Base-by-base conservation (phyloP, 2,113 vertebrate species). In the Siniperca knerii region DNA sequence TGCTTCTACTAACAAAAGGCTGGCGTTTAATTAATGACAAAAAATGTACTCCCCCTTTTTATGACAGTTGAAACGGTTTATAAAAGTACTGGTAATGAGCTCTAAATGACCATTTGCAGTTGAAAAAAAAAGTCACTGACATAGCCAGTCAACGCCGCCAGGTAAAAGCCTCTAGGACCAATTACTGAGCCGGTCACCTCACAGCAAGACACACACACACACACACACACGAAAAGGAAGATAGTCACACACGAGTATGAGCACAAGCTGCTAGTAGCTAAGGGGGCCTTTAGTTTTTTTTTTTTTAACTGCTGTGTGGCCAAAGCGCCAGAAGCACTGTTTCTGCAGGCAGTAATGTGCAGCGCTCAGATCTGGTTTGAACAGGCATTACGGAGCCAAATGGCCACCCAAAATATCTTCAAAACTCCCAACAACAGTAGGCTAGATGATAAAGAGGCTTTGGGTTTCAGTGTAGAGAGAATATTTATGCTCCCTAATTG, bases 131-230 rank as follows among this genome's bases (percentile, higher is more conserved):
- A 83, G 42, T 55, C 78, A 73, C 37, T 78, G 87, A 75, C 82
- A 77, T 75, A 76, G 68, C 42, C 71, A 84, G 89, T 66, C 69
- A 58, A 70, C 6, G 7, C 73, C 16, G 58, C 68, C 83, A 93
- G 92, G 89, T 94, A 91, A 85, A 92, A 89, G 83, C 91, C 87
- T 91, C 71, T 1, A 90, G 90, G 92, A 89, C 90, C 89, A 90
- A 95, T 93, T 94, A 93, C 82, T 81, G 75, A 82, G 79, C 74
- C 1, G 35, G 66, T 82, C 80, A 81, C 44, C 77, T 68, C 81
- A 70, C 77, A 89, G 79, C 52, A 67, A 71, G 48, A 89, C 78
- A 52, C 50, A 25, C n/a, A 58, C 57, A 60, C 58, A 61, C 25
- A 66, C 25, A 40, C 20, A 44, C 42, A 44, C 8, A 37, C 35